Percentiles rank a stretch among this genome's conserved stretches.
These are phyloP conservation scores for Xiphias gladius DNA, from an alignment of 2,113 vertebrate genomes.

Conservation along the genomic window DNA sequence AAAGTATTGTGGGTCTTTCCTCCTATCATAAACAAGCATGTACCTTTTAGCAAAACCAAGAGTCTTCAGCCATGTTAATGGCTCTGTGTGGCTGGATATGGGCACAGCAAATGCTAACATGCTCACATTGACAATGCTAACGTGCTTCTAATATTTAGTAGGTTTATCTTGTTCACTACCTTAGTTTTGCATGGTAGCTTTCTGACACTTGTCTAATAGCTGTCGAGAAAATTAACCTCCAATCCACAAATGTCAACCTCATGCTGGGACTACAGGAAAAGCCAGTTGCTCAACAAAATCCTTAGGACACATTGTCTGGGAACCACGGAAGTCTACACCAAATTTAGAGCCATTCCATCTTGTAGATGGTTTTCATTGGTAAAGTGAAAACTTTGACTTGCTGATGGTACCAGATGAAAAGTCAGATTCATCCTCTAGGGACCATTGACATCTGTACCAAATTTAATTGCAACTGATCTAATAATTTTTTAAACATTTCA, in stretches of 20 bases:
- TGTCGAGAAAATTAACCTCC: not conserved
- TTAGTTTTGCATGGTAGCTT: no score
- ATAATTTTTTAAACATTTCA: no score
- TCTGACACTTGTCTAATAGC: not conserved
- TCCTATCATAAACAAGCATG: no score
- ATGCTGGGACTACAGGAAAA: not conserved
- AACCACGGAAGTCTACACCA: not conserved
- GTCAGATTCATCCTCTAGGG: not conserved
- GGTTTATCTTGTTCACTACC: no score
- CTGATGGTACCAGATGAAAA: not conserved
- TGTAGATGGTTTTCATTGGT: not conserved
- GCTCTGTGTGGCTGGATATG: no score
- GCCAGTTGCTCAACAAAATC: not conserved
- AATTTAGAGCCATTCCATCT: not conserved
- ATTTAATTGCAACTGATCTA: not conserved
- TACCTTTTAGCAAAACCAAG: no score
- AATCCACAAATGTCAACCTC: not conserved
- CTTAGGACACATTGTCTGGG: not conserved
- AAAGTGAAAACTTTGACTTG: no score
- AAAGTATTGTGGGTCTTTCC: not conserved
- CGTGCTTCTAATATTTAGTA: no score
- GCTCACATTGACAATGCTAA: no score
- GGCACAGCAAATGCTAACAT: no score
- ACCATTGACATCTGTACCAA: not conserved
- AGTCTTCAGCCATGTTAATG: no score